phyloP scores from a whole-genome alignment of 2,113 vertebrate genomes.

The Sorex fumeus region DNA sequence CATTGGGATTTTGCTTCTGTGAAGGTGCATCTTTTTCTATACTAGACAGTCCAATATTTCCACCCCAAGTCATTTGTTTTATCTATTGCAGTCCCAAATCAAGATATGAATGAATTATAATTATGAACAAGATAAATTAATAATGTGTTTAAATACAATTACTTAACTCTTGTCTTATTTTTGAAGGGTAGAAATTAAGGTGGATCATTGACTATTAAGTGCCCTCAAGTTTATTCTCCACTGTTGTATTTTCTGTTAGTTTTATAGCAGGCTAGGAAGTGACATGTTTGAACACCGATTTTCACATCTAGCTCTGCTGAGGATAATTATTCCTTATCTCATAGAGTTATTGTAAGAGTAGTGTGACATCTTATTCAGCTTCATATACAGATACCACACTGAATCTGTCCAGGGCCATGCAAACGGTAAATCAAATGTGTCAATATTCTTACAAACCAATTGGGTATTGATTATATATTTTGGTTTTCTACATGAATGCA shows the following conservation, averaged over 20 bases:
- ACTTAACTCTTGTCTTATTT: neutral
- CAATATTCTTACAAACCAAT: neutral
- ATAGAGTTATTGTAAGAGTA: neutral
- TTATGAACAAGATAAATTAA: neutral
- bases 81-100: neutral
- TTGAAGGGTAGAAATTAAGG: neutral
- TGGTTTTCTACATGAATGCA: conserved; percentile 21
- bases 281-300: conserved; percentile 14
- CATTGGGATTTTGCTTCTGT: neutral
- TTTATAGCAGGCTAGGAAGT: neutral
- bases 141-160: conserved; percentile 6
- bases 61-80: neutral
- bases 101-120: neutral
- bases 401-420: neutral
- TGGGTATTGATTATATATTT: neutral
- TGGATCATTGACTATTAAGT: neutral
- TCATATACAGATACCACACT: conserved; percentile 16
- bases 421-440: neutral
- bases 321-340: conserved; percentile 3
- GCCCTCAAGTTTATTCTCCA: conserved; percentile 10
- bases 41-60: neutral
- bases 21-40: neutral
- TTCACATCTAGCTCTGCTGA: conserved; percentile 26
- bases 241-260: neutral
- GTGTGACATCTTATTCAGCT: neutral